Base-by-base conservation (phyloP, 2,113 vertebrate species). In the Tragulus kanchil region DNA sequence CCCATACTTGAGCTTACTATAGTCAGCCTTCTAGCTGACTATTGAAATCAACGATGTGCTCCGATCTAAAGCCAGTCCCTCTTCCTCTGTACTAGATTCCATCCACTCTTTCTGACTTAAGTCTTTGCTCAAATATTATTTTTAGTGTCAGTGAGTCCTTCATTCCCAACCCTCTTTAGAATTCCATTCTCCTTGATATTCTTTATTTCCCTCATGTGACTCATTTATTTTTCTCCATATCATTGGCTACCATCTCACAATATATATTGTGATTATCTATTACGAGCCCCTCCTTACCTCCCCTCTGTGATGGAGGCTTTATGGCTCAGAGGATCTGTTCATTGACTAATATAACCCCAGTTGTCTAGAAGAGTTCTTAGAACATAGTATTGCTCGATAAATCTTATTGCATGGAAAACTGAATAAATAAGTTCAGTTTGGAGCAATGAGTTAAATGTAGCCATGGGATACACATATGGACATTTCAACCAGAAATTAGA, bases 341-440 rank as follows among this genome's bases (percentile, higher is more conserved):
- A 52, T 94, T 69, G 9, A 82, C 6, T 54, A 10, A 13, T 85
- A 1, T 58, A 71, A 31, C 36, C 21, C 5, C 9, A 36, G 13
- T 62, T 36, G 9, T 61, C 26, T 67, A 21, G 28, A 96, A 86
- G 36, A 77, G 31, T 36, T 90, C 16, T 28, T 92, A 26, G 52
- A 79, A 58, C 3, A 59, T 10, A 85, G 25, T 65, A 71, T n/a
- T 83, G 23, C 10, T 45, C 36, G 91, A 9, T 59, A 84, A 58
- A 26, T 59, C 26, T 54, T 88, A 28, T 11, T 65, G 6, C 61
- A 48, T 61, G 13, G 16, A 45, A 65, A 11, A 61, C 90, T 82
- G 54, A 56, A 50, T 54, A 8, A 93, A 59, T 62, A n/a, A 71
- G 69, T 61, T 95, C 3, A 61, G 31, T 83, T 96, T 78, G 36